A percentile compares a stretch with the other conserved stretches of the same genome.
phyloP scores from a whole-genome alignment of 2,797 vertebrate genomes.

The Epinephelus awoara region DNA sequence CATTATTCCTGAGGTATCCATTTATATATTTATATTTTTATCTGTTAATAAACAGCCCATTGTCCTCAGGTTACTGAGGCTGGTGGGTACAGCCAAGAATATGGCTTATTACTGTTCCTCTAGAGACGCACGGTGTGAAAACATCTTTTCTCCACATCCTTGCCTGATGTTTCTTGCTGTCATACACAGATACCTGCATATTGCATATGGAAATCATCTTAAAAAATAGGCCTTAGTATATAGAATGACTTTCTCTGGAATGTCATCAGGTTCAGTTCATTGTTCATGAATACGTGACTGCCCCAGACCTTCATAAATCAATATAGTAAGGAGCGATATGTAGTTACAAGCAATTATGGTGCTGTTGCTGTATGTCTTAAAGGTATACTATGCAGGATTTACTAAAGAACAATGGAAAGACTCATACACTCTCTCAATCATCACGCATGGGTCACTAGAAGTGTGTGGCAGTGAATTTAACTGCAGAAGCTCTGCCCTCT shows the following conservation, averaged over 20 bases:
- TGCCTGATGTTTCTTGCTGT: slow-evolving; percentile 22
- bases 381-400: too few species aligned
- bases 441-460: too few species aligned
- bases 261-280: background rate
- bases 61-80: slow-evolving; percentile 65
- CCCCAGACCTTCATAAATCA: background rate
- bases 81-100: slow-evolving; percentile 51
- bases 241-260: slow-evolving; percentile 2
- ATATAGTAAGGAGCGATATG: background rate
- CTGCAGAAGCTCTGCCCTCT: too few species aligned
- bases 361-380: background rate
- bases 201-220: slow-evolving; percentile 9
- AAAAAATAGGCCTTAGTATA: slow-evolving; percentile 19
- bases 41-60: slow-evolving; percentile 70
- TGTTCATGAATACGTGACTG: background rate
- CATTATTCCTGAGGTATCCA: slow-evolving; percentile 71
- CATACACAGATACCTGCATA: slow-evolving; percentile 8
- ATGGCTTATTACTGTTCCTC: slow-evolving; percentile 58
- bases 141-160: slow-evolving; percentile 31
- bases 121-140: slow-evolving; percentile 35
- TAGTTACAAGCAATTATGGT: background rate
- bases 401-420: too few species aligned
- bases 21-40: slow-evolving; percentile 74
- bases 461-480: too few species aligned
- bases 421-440: too few species aligned